phyloP scores from a whole-genome alignment of 2,888 invertebrate genomes.

The Metopia argyrocephala region DNA sequence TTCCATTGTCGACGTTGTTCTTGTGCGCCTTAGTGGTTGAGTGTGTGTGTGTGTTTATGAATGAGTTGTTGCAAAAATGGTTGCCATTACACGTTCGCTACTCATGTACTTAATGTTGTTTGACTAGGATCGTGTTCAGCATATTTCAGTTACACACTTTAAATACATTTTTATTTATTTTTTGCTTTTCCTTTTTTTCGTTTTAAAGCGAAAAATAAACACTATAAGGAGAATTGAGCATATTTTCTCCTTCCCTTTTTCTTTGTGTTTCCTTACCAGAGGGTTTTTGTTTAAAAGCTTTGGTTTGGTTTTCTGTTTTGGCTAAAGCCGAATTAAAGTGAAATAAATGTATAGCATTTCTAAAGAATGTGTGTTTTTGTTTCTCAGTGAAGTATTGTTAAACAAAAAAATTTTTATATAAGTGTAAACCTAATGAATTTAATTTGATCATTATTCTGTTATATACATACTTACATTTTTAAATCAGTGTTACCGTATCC shows the following conservation, averaged over 20 bases:
- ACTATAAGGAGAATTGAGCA: not conserved
- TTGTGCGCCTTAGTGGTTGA: not conserved
- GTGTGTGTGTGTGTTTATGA: not conserved
- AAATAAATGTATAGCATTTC: too few relatives aligned
- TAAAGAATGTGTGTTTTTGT: not conserved
- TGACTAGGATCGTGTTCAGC: constrained; percentile 62
- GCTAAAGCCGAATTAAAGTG: not conserved
- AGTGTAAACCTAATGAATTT: not conserved
- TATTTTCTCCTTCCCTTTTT: not conserved
- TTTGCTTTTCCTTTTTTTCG: too few relatives aligned
- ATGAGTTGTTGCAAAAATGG: constrained; percentile 48
- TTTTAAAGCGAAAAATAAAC: not conserved
- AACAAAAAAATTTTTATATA: not conserved
- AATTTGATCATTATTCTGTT: not conserved
- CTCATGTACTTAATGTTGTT: constrained; percentile 63
- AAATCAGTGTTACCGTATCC: too few relatives aligned
- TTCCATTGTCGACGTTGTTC: not conserved
- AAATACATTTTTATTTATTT: constrained; percentile 32
- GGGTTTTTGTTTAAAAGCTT: not conserved
- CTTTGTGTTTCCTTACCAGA: not conserved
- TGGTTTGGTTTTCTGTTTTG: not conserved
- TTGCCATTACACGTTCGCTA: constrained; percentile 59
- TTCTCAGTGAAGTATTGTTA: not conserved
- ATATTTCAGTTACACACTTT: constrained; percentile 44
- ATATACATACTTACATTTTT: too few relatives aligned